A percentile compares a stretch with the other conserved stretches of the same genome.
These are phyloP conservation scores for Eupeodes corollae DNA, from an alignment of 1,140 invertebrate species.

Conservation along the genomic window DNA sequence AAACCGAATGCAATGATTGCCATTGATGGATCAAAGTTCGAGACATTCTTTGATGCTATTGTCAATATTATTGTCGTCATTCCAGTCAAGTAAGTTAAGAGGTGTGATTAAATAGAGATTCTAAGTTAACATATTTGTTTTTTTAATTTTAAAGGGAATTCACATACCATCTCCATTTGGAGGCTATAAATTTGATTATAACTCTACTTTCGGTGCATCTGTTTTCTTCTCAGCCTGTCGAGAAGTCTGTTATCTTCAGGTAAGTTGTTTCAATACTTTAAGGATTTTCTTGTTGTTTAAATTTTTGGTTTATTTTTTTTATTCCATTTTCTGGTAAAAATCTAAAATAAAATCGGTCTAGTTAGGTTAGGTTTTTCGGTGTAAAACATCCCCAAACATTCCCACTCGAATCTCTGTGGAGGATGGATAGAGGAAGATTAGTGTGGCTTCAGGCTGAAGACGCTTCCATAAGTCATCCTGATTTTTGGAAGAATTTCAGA, in stretches of 20 bases:
- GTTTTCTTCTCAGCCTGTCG: conserved; percentile 51
- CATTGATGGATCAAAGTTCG: conserved; percentile 32
- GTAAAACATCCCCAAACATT: no score
- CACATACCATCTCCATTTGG: conserved; percentile 79
- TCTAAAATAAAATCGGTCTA: no score
- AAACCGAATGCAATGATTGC: neutral
- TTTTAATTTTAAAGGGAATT: conserved; percentile 54
- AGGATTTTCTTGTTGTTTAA: neutral
- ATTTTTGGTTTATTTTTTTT: neutral
- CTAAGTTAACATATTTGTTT: conserved; percentile 7
- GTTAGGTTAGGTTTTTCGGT: no score
- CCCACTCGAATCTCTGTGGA: no score
- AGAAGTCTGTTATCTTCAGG: conserved; percentile 33
- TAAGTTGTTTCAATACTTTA: neutral
- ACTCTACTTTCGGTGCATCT: conserved; percentile 81
- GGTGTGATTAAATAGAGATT: conserved; percentile 2
- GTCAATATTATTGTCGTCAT: conserved; percentile 34
- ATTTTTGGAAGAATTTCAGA: no score
- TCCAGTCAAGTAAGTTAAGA: conserved; percentile 24
- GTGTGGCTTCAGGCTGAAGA: no score
- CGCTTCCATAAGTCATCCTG: no score
- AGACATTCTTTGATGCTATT: conserved; percentile 34
- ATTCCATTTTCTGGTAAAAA: no score
- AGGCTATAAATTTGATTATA: conserved; percentile 76
- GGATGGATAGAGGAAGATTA: no score